phyloP scores from a whole-genome alignment of 2,888 invertebrate species.

The Drosophila meridionalis region DNA sequence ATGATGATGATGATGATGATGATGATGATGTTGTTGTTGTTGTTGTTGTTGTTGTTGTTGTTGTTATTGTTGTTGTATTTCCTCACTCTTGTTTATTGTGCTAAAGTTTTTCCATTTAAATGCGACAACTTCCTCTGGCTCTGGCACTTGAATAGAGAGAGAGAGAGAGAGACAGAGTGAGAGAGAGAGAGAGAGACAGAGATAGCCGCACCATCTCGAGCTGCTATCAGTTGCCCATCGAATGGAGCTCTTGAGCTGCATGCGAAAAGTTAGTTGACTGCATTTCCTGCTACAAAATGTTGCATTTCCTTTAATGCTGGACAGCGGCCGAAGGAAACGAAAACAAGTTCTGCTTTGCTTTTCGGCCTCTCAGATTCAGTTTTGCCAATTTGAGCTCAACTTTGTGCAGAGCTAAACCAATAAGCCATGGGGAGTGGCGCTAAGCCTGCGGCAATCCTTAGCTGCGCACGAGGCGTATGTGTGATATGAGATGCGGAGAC shows the following conservation, averaged over 20 bases:
- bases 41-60: conserved; percentile 3
- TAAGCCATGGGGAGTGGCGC: conserved; percentile 7
- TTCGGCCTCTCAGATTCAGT: conserved; percentile 55
- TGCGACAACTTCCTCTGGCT: conserved; percentile 59
- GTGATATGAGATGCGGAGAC: background rate
- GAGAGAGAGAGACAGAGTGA: background rate
- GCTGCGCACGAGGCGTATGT: conserved; percentile 12
- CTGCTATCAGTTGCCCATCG: background rate
- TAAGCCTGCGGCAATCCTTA: conserved; percentile 18
- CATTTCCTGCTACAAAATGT: conserved; percentile 69
- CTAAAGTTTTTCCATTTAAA: conserved; percentile 66
- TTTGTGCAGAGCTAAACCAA: conserved; percentile 35
- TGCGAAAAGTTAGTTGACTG: conserved; percentile 56
- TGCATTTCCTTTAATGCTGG: conserved; percentile 64
- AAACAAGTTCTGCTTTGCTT: conserved; percentile 21
- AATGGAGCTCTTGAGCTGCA: conserved; percentile 30
- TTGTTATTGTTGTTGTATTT: conserved; percentile 23
- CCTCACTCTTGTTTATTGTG: conserved; percentile 24
- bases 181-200: background rate
- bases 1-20: conserved; percentile 2
- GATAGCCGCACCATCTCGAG: background rate
- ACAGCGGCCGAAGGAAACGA: conserved; percentile 39
- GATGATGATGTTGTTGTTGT: background rate
- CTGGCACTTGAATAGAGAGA: conserved; percentile 26
- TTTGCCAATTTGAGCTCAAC: conserved; percentile 45